phyloP scores from a whole-genome alignment of 2,113 vertebrate genomes.

The Euleptes europaea region DNA sequence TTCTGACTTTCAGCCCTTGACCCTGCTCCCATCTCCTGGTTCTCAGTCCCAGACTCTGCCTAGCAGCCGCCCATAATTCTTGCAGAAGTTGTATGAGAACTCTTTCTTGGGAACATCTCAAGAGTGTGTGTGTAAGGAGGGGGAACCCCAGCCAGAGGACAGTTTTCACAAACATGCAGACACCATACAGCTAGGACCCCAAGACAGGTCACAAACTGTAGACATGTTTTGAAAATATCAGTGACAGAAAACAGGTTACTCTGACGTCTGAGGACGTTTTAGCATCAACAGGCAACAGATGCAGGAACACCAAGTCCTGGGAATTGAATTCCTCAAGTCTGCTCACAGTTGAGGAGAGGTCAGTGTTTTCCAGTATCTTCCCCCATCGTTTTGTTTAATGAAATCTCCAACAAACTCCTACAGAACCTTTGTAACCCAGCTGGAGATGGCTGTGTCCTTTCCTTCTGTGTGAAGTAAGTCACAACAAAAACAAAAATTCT shows the following conservation, averaged over 20 bases:
- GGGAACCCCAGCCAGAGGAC: neutral
- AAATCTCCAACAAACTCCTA: conserved; percentile 8
- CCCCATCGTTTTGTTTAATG: conserved; percentile 11
- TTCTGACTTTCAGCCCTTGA: too few relatives aligned
- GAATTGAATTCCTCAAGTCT: conserved; percentile 39
- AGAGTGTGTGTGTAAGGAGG: neutral
- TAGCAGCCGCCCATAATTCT: neutral
- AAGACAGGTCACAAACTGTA: conserved; percentile 4
- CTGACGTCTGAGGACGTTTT: neutral
- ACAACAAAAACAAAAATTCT: conserved; percentile 33
- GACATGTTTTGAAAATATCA: conserved; percentile 16
- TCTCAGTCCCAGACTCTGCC: too few relatives aligned
- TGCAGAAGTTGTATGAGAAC: neutral
- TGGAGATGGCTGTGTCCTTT: conserved; percentile 28
- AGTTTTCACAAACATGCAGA: neutral
- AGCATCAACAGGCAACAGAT: conserved; percentile 31
- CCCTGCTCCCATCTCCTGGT: too few relatives aligned
- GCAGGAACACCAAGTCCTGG: neutral
- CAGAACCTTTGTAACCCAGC: conserved; percentile 31
- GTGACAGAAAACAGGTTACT: neutral
- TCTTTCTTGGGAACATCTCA: neutral
- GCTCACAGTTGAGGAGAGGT: conserved; percentile 20
- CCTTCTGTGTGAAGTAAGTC: conserved; percentile 7
- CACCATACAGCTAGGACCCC: conserved; percentile 14
- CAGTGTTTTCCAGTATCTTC: conserved; percentile 41